Evolutionary conservation across 1,140 invertebrate genomes (phyloP), one percentile per base, ranked within the genome.

Genomic region (Nebria ingens): DNA sequence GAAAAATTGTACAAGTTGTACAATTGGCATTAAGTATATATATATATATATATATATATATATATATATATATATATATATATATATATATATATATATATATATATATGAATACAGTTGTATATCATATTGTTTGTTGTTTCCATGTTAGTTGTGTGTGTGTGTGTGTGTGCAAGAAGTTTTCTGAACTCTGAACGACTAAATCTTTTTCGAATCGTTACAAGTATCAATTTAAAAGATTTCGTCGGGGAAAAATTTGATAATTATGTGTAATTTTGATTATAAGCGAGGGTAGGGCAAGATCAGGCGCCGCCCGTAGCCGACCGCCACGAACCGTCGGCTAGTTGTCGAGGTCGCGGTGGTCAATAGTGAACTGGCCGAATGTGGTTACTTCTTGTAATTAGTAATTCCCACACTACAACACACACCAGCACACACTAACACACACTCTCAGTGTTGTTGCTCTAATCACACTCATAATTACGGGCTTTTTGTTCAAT

Each of bases 251-350:
- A 45, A 63, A 63, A 61, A 59, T 59, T 61, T 61, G 58, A 64
- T 64, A 64, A 64, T 64, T 63, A 64, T 59, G 61, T 63, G 59
- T 64, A 64, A 64, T 64, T 64, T 64, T 59, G 63, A 64, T 63
- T 63, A 63, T 63, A 63, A 64, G 63, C 59, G 58, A 61, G 61
- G 61, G 61, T 60, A 64, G 55, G 59, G 56, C 55, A 55, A 22
- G 19, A 19, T 21, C 17, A 45, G 56, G 53, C 56, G 56, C 58
- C 58, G 58, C 40, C 49, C 38, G 52, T 19, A 42, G 19, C 25
- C 22, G 42, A 19, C 22, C 52, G 29, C 12, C 19, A 1, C 50
- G 15, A 15, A 13, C 51, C 34, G 23, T 50, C 40, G 53, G 42
- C 15, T 13, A n/a, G 20, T n/a, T 17, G 40, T 13, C 34, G 22